These are phyloP conservation scores for Oscheius sp. DNA, from an alignment of 2,888 invertebrate genomes.

Conservation along the genomic window DNA sequence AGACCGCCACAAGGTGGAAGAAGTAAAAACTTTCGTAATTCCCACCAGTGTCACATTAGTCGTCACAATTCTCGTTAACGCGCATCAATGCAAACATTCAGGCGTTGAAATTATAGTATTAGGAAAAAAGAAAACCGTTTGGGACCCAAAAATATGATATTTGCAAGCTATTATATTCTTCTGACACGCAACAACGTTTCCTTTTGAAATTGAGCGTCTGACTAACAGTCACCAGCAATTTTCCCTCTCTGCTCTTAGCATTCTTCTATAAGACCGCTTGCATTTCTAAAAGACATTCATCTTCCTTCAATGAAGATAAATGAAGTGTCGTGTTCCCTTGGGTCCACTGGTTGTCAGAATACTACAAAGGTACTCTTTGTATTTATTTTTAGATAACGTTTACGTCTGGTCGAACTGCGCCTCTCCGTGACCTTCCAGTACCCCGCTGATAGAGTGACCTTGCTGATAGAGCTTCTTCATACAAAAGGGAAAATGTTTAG, in stretches of 20 bases:
- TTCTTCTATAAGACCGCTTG: neutral
- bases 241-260: neutral
- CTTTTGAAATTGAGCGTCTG: neutral
- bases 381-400: neutral
- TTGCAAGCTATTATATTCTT: no score
- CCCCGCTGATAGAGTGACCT: conserved; percentile 33
- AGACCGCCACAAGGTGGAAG: neutral
- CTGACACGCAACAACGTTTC: no score
- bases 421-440: conserved; percentile 21
- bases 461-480: conserved; percentile 30
- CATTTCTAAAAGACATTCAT: neutral
- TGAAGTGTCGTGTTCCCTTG: conserved; percentile 13
- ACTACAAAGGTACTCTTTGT: neutral
- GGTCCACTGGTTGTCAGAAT: no score
- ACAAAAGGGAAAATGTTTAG: conserved; percentile 5
- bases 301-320: conserved; percentile 14
- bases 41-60: conserved; percentile 24
- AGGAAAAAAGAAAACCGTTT: neutral
- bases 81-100: conserved; percentile 27
- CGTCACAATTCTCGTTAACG: conserved; percentile 22
- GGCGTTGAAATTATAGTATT: conserved; percentile 23
- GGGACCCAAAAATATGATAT: no score
- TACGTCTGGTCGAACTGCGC: neutral
- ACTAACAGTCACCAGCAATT: neutral
- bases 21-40: conserved; percentile 8